phyloP scores from a whole-genome alignment of 2,797 vertebrate genomes.

The Siniperca undulata region DNA sequence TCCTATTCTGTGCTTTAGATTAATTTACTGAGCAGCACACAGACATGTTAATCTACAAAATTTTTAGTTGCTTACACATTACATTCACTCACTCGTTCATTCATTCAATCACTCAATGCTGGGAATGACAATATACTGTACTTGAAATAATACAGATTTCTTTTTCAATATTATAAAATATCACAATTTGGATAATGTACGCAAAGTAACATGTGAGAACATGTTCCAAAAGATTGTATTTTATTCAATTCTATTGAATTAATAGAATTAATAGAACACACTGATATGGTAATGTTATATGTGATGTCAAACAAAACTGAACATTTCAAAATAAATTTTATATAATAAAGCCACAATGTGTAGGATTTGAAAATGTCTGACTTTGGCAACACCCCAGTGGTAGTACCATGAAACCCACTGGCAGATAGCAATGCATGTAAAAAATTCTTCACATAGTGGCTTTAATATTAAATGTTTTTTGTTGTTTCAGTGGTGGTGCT shows the following conservation, averaged over 20 bases:
- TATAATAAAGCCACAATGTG: neutral
- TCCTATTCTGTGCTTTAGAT: neutral
- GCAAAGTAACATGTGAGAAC: neutral
- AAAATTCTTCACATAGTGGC: neutral
- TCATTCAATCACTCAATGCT: neutral
- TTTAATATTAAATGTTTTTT: neutral
- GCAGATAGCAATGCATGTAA: neutral
- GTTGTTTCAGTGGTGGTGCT: neutral
- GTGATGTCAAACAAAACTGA: neutral
- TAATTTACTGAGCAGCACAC: neutral
- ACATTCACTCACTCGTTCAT: neutral
- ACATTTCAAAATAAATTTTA: neutral
- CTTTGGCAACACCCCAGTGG: constrained; percentile 24
- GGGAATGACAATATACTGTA: neutral
- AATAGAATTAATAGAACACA: neutral
- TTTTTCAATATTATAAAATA: neutral
- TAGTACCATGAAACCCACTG: neutral
- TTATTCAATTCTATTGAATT: no score
- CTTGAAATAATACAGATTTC: neutral
- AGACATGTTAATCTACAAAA: neutral
- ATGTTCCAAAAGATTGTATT: neutral
- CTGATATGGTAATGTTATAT: no score
- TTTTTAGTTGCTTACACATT: neutral
- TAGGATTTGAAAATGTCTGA: constrained; percentile 14
- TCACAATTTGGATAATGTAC: neutral